Evolutionary conservation across 2,113 vertebrate species (phyloP).

Genomic region (Chrysemys picta): DNA sequence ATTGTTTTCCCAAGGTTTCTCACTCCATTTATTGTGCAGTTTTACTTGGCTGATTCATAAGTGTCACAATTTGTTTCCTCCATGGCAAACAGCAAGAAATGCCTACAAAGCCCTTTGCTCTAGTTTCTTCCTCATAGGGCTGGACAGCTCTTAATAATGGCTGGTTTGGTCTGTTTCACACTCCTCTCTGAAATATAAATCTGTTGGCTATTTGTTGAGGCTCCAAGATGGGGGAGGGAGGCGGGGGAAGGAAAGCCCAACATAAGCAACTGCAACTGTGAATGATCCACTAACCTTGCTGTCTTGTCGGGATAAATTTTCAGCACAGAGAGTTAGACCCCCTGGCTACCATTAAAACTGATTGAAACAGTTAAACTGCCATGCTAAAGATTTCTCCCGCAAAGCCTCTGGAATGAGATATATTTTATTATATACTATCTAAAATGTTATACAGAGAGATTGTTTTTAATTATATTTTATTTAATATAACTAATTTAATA

Average conservation of each 20-base stretch:
- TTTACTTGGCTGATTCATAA: not conserved
- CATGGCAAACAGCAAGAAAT: not conserved
- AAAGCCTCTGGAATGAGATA: not conserved
- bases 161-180: not conserved
- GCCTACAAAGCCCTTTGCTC: not conserved
- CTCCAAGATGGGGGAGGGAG: not conserved
- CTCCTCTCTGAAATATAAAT: not conserved
- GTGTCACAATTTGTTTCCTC: not conserved
- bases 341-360: not conserved
- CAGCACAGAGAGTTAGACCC: accelerated
- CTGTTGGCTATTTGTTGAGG: not conserved
- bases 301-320: accelerated
- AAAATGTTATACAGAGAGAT: not conserved
- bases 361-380: not conserved
- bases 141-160: not conserved
- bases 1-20: not conserved
- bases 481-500: not conserved
- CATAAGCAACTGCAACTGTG: accelerated
- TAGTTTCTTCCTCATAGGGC: too few relatives aligned
- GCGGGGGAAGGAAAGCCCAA: accelerated
- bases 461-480: not conserved
- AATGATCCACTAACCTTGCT: not conserved
- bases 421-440: not conserved
- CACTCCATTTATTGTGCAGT: not conserved
- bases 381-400: not conserved